A percentile compares a stretch with the other conserved stretches of the same genome.
Conservation (phyloP, 2,797 vertebrate species). For the Rhynchonycteris naso region DNA sequence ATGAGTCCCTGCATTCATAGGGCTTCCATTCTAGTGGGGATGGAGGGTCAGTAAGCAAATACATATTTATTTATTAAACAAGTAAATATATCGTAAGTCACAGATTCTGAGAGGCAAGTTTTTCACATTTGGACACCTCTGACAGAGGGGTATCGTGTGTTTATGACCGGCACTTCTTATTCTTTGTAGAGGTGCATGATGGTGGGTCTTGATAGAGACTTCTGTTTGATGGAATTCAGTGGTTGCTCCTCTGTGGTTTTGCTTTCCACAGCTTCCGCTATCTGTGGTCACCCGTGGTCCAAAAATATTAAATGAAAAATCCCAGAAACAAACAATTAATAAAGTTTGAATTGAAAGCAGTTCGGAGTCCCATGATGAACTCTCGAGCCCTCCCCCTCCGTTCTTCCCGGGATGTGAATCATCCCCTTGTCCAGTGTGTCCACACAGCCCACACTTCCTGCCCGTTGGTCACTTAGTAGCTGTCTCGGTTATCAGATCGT, state of each 20-base stretch:
- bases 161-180: background rate
- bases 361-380: background rate
- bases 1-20: background rate
- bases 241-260: background rate
- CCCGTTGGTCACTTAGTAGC: background rate
- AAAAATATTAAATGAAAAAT: background rate
- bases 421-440: no score
- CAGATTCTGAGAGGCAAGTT: background rate
- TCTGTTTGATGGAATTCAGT: background rate
- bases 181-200: background rate
- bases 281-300: background rate
- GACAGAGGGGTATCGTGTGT: fast-evolving
- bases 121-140: background rate
- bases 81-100: background rate
- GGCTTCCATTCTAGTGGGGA: background rate
- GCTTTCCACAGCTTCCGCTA: background rate
- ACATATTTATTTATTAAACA: background rate
- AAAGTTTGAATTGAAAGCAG: background rate
- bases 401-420: background rate
- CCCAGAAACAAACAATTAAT: background rate
- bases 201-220: background rate
- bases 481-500: background rate
- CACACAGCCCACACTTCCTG: fast-evolving
- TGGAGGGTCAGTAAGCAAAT: background rate
- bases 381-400: background rate